Base-by-base conservation (phyloP, 2,113 vertebrate genomes). In the Salminus brasiliensis region DNA sequence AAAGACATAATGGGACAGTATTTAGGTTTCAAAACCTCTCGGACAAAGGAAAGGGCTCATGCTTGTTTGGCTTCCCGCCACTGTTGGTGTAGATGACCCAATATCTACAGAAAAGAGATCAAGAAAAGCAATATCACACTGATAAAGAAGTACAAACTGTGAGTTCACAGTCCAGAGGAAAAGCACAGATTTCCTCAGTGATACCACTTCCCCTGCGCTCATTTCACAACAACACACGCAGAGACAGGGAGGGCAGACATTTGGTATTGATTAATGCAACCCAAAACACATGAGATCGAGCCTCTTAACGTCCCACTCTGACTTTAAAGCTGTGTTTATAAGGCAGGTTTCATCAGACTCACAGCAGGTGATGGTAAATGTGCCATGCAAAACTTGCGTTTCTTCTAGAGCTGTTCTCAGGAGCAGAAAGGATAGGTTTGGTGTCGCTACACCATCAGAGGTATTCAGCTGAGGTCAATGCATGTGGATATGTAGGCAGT, bases 1-100 rank as follows among this genome's bases (percentile, higher is more conserved):
- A 76, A 85, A 91, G 86, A 11, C 89, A 72, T 91, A 75, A 77
- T 25, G 86, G 76, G 83, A 55, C 79, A 52, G 80, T 83, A 34
- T 75, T 36, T 66, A 55, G 53, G 23, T 73, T 23, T 10, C 30
- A 25, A 39, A 66, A 66, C 32, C 7, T 65, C 32, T n/a, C 6
- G 11, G 62, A 74, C 18, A 66, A 66, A 66, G 62, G 62, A 66
- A 39, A 66, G n/a, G n/a, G 5, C 27, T 16, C 43, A 16, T 47
- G 43, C 52, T 67, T 32, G 13, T 76, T 39, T 27, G 12, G 41
- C 29, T 34, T 53, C 18, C 49, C 16, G 3, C 29, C 63, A 76
- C 5, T 39, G 23, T 43, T 57, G 18, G 52, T 27, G 55, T 13
- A 57, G 10, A 66, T 4, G 27, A 27, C 41, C 13, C 41, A 21